Base-by-base conservation (phyloP, 2,797 vertebrate genomes). In the Mus caroli region DNA sequence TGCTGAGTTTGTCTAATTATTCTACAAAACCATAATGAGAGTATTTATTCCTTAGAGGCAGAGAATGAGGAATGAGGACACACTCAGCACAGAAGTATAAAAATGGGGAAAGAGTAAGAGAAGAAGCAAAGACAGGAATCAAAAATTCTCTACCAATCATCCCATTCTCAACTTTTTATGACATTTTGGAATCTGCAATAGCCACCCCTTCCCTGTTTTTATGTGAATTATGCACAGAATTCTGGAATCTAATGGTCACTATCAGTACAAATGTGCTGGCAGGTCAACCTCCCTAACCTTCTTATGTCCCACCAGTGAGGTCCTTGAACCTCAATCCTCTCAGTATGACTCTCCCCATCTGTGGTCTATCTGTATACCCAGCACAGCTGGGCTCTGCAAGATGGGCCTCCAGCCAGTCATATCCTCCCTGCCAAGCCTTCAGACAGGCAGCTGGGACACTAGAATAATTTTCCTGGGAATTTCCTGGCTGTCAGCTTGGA, bases 391-490 rank as follows among this genome's bases (percentile, higher is more conserved):
- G 69, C 64, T 78, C 79, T 82, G 77, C 12, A 62, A 34, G 19
- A 34, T 5, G 22, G 97, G 97, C 92, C 54, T 22, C 6, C 0
- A 54, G 76, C 97, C 97, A 97, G 94, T 75, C 94, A 91, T 94
- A 71, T 92, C 26, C 83, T 91, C 40, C 83, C 69, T 0, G 46
- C 97, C 96, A 96, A 91, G 37, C 37, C 78, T 91, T 94, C 76
- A 52, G n/a, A 96, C 85, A 82, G 94, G 77, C 96, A 97, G 97
- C 96, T 97, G 97, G 80, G 71, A 83, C 37, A 34, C 84, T 31
- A 71, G 28, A 94, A 90, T 69, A 93, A 91, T 62, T 79, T 97
- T 58, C 97, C 92, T 52, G 86, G 97, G 96, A 82, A 91, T 98
- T 97, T 92, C 79, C 89, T 6, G 10, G 90, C 83, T 12, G 3